phyloP scores from a whole-genome alignment of 2,797 vertebrate species.

The Epinephelus coioides region DNA sequence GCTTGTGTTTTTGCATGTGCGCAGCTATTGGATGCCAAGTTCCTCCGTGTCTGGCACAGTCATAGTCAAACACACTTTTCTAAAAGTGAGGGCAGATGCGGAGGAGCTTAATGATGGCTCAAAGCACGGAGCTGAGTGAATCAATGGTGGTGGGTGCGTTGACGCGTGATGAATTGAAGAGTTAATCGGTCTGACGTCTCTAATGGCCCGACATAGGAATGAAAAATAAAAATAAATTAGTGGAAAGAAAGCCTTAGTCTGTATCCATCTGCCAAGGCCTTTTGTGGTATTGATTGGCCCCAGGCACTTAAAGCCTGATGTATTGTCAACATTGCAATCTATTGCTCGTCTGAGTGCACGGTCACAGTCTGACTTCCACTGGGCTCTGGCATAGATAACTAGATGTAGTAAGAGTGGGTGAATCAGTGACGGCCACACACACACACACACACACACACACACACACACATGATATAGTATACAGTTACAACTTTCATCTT shows the following conservation, averaged over 20 bases:
- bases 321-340: constrained; percentile 72
- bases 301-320: constrained; percentile 77
- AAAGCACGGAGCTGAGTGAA: constrained; percentile 50
- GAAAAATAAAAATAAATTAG: constrained; percentile 82
- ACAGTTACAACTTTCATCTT: constrained; percentile 33
- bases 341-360: constrained; percentile 50
- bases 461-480: not conserved
- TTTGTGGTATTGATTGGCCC: constrained; percentile 77
- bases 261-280: constrained; percentile 76
- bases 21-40: constrained; percentile 9
- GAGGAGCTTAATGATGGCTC: constrained; percentile 67
- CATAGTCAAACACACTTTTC: constrained; percentile 36
- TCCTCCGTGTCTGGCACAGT: constrained; percentile 27
- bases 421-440: constrained; percentile 1
- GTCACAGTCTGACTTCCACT: constrained; percentile 57
- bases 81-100: constrained; percentile 49
- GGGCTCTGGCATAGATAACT: constrained; percentile 51
- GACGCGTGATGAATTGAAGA: constrained; percentile 79
- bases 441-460: not conserved
- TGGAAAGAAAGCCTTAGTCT: constrained; percentile 69
- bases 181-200: constrained; percentile 78
- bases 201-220: constrained; percentile 75
- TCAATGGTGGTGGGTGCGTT: constrained; percentile 71
- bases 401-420: constrained; percentile 36
- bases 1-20: constrained; percentile 24